Evolutionary conservation across 1,140 invertebrate species (phyloP), one percentile per base, ranked within the genome.

Genomic region (Calephelis nemesis): DNA sequence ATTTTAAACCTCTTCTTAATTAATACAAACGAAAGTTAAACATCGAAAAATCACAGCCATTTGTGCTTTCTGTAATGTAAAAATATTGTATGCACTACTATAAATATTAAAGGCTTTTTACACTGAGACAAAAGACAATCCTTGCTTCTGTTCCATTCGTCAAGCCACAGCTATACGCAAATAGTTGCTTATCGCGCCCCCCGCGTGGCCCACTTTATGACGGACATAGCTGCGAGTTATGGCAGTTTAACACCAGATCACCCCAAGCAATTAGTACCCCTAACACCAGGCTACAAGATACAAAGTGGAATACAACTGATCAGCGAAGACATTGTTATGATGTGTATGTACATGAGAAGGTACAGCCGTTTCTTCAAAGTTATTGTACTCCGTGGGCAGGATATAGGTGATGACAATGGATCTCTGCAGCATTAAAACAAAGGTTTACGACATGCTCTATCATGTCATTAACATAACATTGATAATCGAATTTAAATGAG

Each of bases 161-260:
- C 63, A 69, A 72, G 67, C 45, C 66, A 54, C 54, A 68, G 47
- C 70, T 62, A 70, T 77, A 79, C 77, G 77, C 77, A 77, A 79
- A 79, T 79, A 77, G 65, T 74, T 47, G 65, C 69, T 74, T 77
- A 79, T 79, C 79, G 66, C 67, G 63, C 83, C 83, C 83, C 83
- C 83, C 72, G 81, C 77, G 69, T 79, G 72, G 81, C 15, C 71
- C 74, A 72, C 66, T 85, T 84, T 85, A 85, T 75, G 81, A 83
- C 72, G 69, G 74, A 73, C 76, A 67, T 63, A 67, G 71, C 47
- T 39, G 48, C 63, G 68, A 80, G 73, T 80, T 80, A 80, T 74
- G 67, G 62, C 67, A 60, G 7, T 39, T 48, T 52, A n/a, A 45
- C 52, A 47, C 62, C 39, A 60, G 13, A n/a, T 11, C 6, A 52